phyloP scores from a whole-genome alignment of 2,888 invertebrate species.

The Acrocyrtus sp. region DNA sequence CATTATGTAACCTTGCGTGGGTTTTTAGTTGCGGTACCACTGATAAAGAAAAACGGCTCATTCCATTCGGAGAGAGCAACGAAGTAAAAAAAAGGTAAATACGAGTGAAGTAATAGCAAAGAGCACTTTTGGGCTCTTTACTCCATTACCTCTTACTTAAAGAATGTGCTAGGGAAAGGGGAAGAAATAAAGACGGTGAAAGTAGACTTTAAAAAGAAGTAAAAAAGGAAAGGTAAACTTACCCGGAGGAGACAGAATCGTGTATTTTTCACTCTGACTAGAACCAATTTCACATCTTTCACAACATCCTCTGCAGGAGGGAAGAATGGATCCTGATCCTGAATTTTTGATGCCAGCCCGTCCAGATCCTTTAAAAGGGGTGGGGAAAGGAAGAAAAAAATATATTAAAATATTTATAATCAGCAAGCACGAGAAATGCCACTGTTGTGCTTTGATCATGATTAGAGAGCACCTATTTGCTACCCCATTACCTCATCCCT shows the following conservation, averaged over 20 bases:
- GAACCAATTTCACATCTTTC: conserved; percentile 63
- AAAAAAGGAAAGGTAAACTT: conserved; percentile 23
- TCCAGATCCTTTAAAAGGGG: conserved; percentile 58
- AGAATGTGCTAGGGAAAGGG: not conserved
- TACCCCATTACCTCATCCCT: not conserved
- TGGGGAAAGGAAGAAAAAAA: conserved; percentile 1
- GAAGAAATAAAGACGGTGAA: no score
- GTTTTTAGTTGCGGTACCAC: not conserved
- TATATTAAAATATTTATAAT: conserved; percentile 5
- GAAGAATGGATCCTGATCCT: conserved; percentile 58
- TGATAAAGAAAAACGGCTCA: not conserved
- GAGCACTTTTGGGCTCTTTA: conserved; percentile 6
- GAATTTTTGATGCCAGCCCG: conserved; percentile 56
- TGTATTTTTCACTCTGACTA: conserved; percentile 63
- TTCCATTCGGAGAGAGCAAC: not conserved
- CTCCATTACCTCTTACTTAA: not conserved
- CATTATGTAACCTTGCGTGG: no score
- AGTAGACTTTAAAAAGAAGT: conserved; percentile 1
- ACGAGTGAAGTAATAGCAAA: not conserved
- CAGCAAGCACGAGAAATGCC: not conserved
- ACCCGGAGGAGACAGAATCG: conserved; percentile 62
- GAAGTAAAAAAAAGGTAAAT: not conserved
- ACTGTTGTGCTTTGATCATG: not conserved
- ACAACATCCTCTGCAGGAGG: conserved; percentile 61
- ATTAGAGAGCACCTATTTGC: not conserved